phyloP scores from a whole-genome alignment of 2,113 vertebrate species.

The Semnornis frantzii region DNA sequence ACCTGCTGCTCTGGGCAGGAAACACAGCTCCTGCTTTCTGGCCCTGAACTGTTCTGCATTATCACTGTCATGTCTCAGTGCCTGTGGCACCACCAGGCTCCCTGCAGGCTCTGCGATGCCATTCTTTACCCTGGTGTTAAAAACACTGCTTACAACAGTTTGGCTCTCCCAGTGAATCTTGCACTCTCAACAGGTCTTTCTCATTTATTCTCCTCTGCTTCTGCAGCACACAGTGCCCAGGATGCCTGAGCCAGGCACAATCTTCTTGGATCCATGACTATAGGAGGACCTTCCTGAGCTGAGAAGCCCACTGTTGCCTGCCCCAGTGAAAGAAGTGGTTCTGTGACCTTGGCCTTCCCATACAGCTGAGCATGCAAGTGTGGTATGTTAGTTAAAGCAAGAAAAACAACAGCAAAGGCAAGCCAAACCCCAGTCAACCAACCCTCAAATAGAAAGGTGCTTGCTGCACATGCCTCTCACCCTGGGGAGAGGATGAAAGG shows the following conservation, averaged over 20 bases:
- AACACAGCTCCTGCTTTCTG: not conserved
- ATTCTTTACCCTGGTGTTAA: not conserved
- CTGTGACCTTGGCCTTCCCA: not conserved
- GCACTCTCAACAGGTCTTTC: not conserved
- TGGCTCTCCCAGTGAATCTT: not conserved
- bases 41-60: not conserved
- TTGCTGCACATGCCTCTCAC: not conserved
- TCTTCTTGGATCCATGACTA: not conserved
- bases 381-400: not conserved
- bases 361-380: not conserved
- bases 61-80: not conserved
- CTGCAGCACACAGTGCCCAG: not conserved
- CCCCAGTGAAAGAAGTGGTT: not conserved
- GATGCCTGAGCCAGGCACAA: not conserved
- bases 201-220: not conserved
- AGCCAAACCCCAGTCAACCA: not conserved
- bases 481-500: not conserved
- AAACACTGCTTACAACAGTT: not conserved
- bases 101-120: not conserved
- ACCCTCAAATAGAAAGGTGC: not conserved
- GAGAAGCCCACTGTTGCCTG: not conserved
- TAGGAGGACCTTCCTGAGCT: not conserved
- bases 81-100: not conserved
- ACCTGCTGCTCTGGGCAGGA: not conserved
- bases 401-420: not conserved